Evolutionary conservation across 35 echinoderm and acorn worm species (phyloP).

Genomic region (Diadema setosum): DNA sequence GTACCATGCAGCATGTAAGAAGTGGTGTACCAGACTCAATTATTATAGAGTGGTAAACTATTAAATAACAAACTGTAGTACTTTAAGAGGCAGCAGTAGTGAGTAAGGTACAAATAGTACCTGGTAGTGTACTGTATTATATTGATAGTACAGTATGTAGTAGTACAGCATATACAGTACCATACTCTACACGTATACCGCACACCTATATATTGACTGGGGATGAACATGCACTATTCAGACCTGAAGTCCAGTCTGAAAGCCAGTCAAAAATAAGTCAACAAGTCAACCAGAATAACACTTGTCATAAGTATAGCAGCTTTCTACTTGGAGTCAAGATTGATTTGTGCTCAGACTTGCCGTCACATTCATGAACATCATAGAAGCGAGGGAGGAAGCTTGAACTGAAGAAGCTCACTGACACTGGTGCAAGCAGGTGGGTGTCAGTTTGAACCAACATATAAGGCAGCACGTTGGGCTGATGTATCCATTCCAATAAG

Average conservation of each 20-base stretch:
- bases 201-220: too few species aligned
- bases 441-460: not conserved
- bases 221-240: not conserved
- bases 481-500: not conserved
- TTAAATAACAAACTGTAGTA: too few species aligned
- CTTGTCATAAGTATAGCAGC: not conserved
- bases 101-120: not conserved
- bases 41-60: too few species aligned
- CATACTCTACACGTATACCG: too few species aligned
- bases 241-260: not conserved
- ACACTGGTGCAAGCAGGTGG: too few species aligned
- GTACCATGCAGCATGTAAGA: not conserved
- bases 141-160: too few species aligned
- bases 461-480: not conserved
- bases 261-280: too few species aligned
- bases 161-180: too few species aligned
- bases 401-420: too few species aligned
- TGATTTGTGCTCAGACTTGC: not conserved
- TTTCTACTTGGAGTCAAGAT: not conserved
- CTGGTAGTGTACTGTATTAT: too few species aligned
- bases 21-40: too few species aligned
- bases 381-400: not conserved
- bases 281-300: too few species aligned
- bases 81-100: not conserved
- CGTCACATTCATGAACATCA: not conserved